phyloP scores from a whole-genome alignment of 2,113 vertebrate species.

The Platycercus adscitus region DNA sequence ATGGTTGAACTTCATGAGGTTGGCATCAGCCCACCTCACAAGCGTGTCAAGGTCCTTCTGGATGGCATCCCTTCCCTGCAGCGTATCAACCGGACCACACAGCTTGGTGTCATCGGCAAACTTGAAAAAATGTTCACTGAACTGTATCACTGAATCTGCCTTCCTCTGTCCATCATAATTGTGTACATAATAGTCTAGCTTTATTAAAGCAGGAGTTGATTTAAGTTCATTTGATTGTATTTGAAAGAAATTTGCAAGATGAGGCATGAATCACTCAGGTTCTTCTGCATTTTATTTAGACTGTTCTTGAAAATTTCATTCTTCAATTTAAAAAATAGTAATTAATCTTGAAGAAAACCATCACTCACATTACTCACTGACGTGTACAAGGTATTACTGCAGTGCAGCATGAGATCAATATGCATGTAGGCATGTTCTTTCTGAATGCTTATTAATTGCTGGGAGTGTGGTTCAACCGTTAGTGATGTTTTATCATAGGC shows the following conservation, averaged over 20 bases:
- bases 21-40: too few relatives aligned
- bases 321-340: not conserved
- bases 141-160: not conserved
- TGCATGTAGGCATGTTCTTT: not conserved
- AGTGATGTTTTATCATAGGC: not conserved
- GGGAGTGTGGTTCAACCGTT: not conserved
- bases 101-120: too few relatives aligned
- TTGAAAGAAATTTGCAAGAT: not conserved
- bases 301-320: not conserved
- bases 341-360: not conserved
- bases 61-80: too few relatives aligned
- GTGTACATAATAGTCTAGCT: not conserved
- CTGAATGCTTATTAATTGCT: not conserved
- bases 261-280: not conserved
- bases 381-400: not conserved
- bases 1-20: too few relatives aligned
- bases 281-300: not conserved
- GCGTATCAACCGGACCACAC: too few relatives aligned
- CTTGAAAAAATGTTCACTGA: not conserved
- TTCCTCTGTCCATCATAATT: not conserved
- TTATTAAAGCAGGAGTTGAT: not conserved
- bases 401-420: not conserved
- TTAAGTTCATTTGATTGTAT: not conserved
- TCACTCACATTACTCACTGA: not conserved
- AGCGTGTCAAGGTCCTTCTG: too few relatives aligned